These are phyloP conservation scores for Hyalella azteca DNA, from an alignment of 2,888 invertebrate genomes.

Conservation along the genomic window DNA sequence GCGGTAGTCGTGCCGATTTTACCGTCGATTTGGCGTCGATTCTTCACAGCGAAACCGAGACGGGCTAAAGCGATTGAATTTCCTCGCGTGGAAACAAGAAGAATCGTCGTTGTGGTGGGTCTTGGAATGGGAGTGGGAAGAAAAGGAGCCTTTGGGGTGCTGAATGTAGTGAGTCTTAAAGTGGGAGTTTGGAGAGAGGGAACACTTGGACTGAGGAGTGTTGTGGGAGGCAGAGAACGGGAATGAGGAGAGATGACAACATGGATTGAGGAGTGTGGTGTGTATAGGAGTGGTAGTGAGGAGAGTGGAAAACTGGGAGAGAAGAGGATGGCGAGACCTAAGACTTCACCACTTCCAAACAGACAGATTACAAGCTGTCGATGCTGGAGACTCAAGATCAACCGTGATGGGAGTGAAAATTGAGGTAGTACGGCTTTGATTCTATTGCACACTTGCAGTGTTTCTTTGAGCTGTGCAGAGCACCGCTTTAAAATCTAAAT, in stretches of 20 bases:
- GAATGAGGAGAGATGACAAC: background rate
- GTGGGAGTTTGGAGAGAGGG: too few species aligned
- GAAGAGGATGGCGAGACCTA: background rate
- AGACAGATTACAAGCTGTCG: background rate
- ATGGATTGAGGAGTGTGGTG: too few species aligned
- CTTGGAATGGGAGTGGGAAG: background rate
- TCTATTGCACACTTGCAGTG: too few species aligned
- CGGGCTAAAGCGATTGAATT: background rate
- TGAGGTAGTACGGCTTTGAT: background rate
- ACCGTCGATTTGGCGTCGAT: constrained; percentile 12
- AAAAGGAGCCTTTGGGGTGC: too few species aligned
- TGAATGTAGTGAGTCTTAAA: too few species aligned
- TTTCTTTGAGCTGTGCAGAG: too few species aligned
- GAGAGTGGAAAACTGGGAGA: background rate
- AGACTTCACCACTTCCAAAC: background rate
- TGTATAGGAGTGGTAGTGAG: background rate
- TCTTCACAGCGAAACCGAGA: constrained; percentile 7
- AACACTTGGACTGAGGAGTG: background rate
- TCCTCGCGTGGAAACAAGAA: background rate
- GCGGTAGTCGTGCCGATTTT: constrained; percentile 17
- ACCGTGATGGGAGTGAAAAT: background rate
- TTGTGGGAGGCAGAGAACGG: background rate
- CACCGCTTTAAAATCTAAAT: too few species aligned
- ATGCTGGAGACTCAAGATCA: background rate
- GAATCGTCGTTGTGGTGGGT: background rate